Percentiles rank a stretch among this genome's conserved stretches.
phyloP scores from a whole-genome alignment of 2,113 vertebrate genomes.

The Perca schrenkii region DNA sequence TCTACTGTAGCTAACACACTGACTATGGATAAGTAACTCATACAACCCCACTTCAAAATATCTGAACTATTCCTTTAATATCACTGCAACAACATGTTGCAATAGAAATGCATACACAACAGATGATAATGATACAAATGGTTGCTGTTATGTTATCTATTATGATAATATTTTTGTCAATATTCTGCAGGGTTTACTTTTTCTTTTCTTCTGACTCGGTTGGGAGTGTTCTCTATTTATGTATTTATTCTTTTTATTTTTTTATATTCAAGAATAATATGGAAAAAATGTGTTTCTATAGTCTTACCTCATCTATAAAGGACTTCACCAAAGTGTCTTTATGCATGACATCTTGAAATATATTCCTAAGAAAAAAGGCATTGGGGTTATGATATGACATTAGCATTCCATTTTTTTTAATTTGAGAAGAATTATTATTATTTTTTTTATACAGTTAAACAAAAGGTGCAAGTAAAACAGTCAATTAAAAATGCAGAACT shows the following conservation, averaged over 20 bases:
- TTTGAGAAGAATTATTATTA: neutral
- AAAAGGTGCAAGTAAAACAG: neutral
- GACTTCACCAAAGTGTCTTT: constrained; percentile 94
- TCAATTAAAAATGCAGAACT: neutral
- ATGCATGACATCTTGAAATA: constrained; percentile 97
- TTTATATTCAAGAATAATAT: neutral
- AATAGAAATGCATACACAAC: neutral
- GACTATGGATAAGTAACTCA: too few relatives aligned
- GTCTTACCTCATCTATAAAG: constrained; percentile 94
- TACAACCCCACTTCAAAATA: too few relatives aligned
- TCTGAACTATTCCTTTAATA: neutral
- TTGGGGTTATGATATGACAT: neutral
- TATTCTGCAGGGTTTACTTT: neutral
- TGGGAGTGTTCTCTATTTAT: neutral
- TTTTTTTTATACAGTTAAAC: neutral
- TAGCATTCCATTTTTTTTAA: neutral
- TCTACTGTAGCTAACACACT: too few relatives aligned
- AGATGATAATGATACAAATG: neutral
- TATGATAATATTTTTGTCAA: neutral
- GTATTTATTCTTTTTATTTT: neutral
- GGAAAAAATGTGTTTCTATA: neutral
- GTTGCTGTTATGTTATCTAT: neutral
- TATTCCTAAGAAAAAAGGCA: constrained; percentile 85
- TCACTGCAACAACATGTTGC: neutral
- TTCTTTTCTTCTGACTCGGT: neutral